phyloP scores from a whole-genome alignment of 1,140 invertebrate species.

The Hyles vespertilio region DNA sequence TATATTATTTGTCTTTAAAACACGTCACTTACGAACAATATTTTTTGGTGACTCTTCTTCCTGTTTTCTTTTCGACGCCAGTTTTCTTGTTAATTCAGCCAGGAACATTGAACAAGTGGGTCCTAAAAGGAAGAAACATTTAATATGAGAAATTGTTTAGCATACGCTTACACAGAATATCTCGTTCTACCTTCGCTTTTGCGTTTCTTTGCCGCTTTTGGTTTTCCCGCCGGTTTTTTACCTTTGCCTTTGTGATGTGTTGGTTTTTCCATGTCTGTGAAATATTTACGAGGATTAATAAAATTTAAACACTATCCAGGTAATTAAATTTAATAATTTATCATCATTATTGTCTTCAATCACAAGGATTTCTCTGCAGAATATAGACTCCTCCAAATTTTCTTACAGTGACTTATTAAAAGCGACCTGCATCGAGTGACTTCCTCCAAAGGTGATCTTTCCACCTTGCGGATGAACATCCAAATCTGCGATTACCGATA shows the following conservation, averaged over 20 bases:
- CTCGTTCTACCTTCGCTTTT: constrained; percentile 50
- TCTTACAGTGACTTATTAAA: too few relatives aligned
- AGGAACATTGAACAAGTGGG: constrained; percentile 62
- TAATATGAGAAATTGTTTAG: background rate
- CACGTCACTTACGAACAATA: constrained; percentile 51
- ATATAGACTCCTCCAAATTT: too few relatives aligned
- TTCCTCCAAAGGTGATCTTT: too few relatives aligned
- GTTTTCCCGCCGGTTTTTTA: constrained; percentile 44
- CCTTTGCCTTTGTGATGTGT: constrained; percentile 45
- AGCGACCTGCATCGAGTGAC: too few relatives aligned
- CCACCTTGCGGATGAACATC: too few relatives aligned
- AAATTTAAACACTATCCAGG: too few relatives aligned
- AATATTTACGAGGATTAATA: background rate
- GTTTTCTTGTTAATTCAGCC: constrained; percentile 51
- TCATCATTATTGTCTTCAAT: too few relatives aligned
- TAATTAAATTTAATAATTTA: too few relatives aligned
- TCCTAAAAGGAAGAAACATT: constrained; percentile 26
- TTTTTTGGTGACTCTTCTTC: constrained; percentile 45
- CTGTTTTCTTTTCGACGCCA: constrained; percentile 48
- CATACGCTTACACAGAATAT: background rate
- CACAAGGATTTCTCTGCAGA: too few relatives aligned
- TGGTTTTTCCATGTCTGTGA: constrained; percentile 52
- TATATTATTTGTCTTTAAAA: background rate
- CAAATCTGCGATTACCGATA: too few relatives aligned
- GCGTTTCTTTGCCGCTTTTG: constrained; percentile 53